Base-by-base conservation (phyloP, 1,140 invertebrate species). In the Plodia interpunctella region DNA sequence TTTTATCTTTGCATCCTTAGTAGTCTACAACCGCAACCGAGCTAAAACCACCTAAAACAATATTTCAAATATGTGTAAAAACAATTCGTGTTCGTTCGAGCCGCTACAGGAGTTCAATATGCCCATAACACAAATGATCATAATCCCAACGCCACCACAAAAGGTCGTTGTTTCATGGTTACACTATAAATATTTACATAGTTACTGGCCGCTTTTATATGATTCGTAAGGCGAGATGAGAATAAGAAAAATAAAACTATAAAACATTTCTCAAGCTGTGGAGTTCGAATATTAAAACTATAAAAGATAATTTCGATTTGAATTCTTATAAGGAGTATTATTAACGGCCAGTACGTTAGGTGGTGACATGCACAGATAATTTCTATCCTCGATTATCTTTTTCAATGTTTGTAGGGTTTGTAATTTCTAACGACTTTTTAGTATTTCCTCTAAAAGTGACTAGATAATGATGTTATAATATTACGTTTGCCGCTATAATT, bases 61-160 rank as follows among this genome's bases (percentile, higher is more conserved):
- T 44, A 44, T 44, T 15, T 44, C 38, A 44, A 44, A 44, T 13
- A n/a, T 44, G 15, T 17, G n/a, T 15, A 44, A 44, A n/a, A 44
- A 44, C 38, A 44, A 44, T 44, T 44, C 15, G 38, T 44, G n/a
- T 44, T 44, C 15, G 5, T 44, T 44, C 15, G 15, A 44, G 5
- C 38, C 13, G 30, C 30, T 32, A 32, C 30, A 44, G 38, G 13
- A 50, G 56, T 62, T 70, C 63, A 68, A 68, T 61, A 66, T 56
- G 52, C 60, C 63, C 65, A 66, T 62, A 70, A 62, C 55, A 55
- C 66, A 68, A 70, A 70, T 68, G 65, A 68, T 60, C 72, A 68
- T 74, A 74, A 74, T 71, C 66, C 51, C 58, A 64, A 56, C 69
- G 60, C 54, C 61, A 74, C 66, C 63, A 71, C 72, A 68, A 74